Evolutionary conservation across 2,888 invertebrate genomes (phyloP), one percentile per base, ranked within the genome.

Genomic region (Drosophila colorata): DNA sequence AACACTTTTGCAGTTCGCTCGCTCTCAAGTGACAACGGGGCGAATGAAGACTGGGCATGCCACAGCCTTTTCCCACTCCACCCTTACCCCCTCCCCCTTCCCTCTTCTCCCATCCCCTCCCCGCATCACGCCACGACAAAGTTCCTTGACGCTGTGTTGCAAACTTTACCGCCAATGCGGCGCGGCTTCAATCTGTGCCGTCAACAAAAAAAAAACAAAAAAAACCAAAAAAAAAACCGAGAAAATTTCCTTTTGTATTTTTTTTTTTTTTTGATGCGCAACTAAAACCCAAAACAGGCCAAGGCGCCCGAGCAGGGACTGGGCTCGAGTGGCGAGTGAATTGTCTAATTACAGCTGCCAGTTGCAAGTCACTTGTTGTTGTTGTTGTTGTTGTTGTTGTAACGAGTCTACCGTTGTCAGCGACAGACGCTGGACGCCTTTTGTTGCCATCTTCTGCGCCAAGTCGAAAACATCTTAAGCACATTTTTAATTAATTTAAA

Each of bases 301-400:
- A 52, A 25, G 25, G 63, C 28, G 48, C n/a, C 41, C 60, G 57
- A 47, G 43, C 52, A 37, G 40, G 20, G 43, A 28, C 40, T 60
- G 66, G 74, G 48, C 63, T 63, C 80, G 57, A 81, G 86, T 71
- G 63, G 61, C 87, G 75, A 85, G 87, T 84, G 88, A 88, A 84
- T 84, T 84, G 84, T 84, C 84, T 84, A 84, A 84, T 84, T 84
- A 88, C 88, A 88, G 88, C 84, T 84, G 84, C 83, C 88, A 84
- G 83, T 61, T 74, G 77, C 77, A 74, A 74, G 69, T 59, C 76
- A 70, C 35, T 73, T 63, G 43, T 47, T 8, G 38, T 53, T 61
- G 69, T 41, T 38, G 33, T 48, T 55, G 28, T 35, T 56, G 33
- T 13, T 35, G 20, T 38, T 38, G 61, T 52, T 46, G 53, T 55